phyloP scores from a whole-genome alignment of 2,113 vertebrate genomes.

The Ondatra zibethicus region DNA sequence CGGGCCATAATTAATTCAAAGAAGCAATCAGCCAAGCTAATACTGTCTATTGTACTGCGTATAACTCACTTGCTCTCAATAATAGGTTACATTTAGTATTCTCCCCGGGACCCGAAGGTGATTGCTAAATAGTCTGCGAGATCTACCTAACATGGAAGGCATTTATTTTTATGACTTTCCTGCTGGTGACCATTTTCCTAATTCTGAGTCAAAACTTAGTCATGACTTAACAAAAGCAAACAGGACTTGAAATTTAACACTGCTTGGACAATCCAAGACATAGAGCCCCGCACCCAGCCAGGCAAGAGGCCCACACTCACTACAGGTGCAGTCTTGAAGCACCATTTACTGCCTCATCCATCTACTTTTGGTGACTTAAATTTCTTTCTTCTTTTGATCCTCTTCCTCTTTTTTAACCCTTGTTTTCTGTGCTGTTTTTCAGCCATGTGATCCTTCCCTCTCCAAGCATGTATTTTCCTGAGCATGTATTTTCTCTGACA shows the following conservation, averaged over 20 bases:
- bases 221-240: slow-evolving; percentile 21
- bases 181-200: slow-evolving; percentile 3
- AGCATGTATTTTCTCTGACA: not conserved
- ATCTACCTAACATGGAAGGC: not conserved
- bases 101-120: not conserved
- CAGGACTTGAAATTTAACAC: slow-evolving; percentile 34
- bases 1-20: slow-evolving; percentile 44
- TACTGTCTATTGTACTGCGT: not conserved
- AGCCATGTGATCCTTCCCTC: not conserved
- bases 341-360: not conserved
- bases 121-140: not conserved
- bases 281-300: not conserved
- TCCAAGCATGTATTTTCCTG: not conserved
- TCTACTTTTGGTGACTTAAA: not conserved
- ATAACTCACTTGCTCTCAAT: not conserved
- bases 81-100: not conserved
- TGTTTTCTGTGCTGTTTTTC: not conserved
- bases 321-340: not conserved
- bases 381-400: not conserved
- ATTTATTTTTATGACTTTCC: slow-evolving; percentile 49
- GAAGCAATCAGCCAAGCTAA: slow-evolving; percentile 54
- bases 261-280: slow-evolving; percentile 14
- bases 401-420: not conserved
- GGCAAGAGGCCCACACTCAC: not conserved
- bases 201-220: slow-evolving; percentile 29